Evolutionary conservation across 2,888 invertebrate genomes (phyloP), one percentile per base, ranked within the genome.

Genomic region (Melangyna quadrimaculata): DNA sequence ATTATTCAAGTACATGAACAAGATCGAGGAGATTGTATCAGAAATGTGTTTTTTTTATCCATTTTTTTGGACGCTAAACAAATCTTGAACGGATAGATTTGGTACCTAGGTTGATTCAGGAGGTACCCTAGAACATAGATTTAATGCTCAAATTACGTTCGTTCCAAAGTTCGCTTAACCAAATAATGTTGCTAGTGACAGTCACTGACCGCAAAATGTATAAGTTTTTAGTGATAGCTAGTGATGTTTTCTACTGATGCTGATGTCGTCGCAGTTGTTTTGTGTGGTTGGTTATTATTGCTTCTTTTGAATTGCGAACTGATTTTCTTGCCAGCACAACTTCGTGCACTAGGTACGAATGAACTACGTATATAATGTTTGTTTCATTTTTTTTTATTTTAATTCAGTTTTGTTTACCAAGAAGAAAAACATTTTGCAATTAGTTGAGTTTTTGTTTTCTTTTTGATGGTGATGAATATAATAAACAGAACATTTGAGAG

Each of bases 191-290:
- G 45, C 67, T 14, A 67, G 67, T 43, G n/a, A 48, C 75, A 84
- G 84, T 80, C 84, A 84, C 61, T 84, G 84, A 84, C 80, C 79
- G 84, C 65, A 57, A n/a, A n/a, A 27, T 65, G 69, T 69, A 74
- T 43, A 55, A 57, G 67, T 27, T 37, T 27, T 37, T n/a, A 29
- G 59, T 32, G 43, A 55, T 61, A 37, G 53, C 48, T 37, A n/a
- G n/a, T n/a, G n/a, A n/a, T 45, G 19, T 37, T 35, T 22, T 59
- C 1, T 43, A 2, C 17, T 24, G n/a, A 22, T 17, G 53, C 14
- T 35, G 35, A n/a, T 17, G 51, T 40, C 61, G 35, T n/a, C 45
- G 24, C 51, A 35, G 3, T 57, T 14, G 12, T 22, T n/a, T n/a
- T 57, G 17, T 57, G 22, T 22, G 7, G 12, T 17, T n/a, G n/a